These are phyloP conservation scores for Pteropus rufus DNA, from an alignment of 2,797 vertebrate species.

Conservation along the genomic window DNA sequence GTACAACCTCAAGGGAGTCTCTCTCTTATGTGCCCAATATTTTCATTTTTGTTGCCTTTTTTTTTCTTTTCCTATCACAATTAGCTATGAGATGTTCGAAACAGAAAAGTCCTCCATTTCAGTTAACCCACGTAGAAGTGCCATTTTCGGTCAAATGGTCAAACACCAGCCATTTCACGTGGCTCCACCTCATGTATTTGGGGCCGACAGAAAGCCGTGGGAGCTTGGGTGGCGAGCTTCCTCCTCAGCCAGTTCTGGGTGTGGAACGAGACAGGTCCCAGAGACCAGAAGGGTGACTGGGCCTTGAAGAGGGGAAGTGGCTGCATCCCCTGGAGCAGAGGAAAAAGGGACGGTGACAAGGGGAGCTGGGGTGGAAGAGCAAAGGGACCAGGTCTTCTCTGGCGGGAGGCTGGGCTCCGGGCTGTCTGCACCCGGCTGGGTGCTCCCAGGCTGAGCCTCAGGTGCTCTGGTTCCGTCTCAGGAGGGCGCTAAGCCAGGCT, in stretches of 20 bases:
- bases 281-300: background rate
- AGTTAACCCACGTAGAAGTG: background rate
- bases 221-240: background rate
- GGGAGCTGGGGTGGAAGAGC: background rate
- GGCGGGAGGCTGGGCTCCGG: background rate
- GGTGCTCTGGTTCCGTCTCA: background rate
- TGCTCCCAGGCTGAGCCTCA: background rate
- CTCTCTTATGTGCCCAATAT: background rate
- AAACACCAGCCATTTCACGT: background rate
- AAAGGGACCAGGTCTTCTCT: accelerated
- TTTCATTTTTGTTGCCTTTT: background rate
- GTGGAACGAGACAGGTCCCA: accelerated
- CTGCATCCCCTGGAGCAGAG: background rate
- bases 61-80: background rate
- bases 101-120: background rate
- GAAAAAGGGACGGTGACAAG: background rate
- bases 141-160: background rate
- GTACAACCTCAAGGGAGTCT: background rate
- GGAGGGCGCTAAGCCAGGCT: accelerated
- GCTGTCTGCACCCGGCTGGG: accelerated
- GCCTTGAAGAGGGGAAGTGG: background rate
- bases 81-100: background rate
- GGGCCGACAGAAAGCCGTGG: background rate
- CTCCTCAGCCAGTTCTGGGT: background rate
- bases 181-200: background rate